Conservation (phyloP, 1,140 invertebrate species). For the Phthorimaea operculella region DNA sequence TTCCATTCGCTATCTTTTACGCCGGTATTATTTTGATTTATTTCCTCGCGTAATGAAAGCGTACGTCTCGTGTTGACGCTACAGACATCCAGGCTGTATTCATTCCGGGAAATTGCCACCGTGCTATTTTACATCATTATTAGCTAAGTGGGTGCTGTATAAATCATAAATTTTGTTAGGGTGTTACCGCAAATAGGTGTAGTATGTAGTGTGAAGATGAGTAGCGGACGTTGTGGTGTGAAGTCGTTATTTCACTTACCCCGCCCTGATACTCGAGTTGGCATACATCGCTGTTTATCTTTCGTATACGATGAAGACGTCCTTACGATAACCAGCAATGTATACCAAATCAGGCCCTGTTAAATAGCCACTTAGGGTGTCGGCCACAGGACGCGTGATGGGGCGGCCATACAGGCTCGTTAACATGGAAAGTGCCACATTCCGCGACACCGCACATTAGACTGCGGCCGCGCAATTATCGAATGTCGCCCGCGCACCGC, state of each 20-base stretch:
- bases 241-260: too few species aligned
- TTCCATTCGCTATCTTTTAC: conserved; percentile 63
- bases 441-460: conserved; percentile 38
- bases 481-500: conserved; percentile 6
- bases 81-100: conserved; percentile 36
- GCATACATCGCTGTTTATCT: too few species aligned
- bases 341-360: too few species aligned
- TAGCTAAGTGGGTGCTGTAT: conserved; percentile 24
- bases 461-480: conserved; percentile 32
- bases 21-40: conserved; percentile 64
- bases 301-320: too few species aligned
- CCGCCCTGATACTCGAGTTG: too few species aligned
- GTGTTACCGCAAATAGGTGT: conserved; percentile 45
- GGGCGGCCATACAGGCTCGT: conserved; percentile 29
- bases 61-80: conserved; percentile 48
- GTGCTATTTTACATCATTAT: conserved; percentile 17
- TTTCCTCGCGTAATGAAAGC: conserved; percentile 55
- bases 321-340: too few species aligned
- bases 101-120: conserved; percentile 26
- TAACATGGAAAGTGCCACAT: conserved; percentile 39
- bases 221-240: conserved; percentile 30
- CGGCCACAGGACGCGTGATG: conserved; percentile 16
- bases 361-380: not conserved
- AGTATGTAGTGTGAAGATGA: conserved; percentile 34
- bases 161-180: conserved; percentile 33